These are phyloP conservation scores for Tenthredo notha DNA, from an alignment of 2,888 invertebrate species.

Conservation along the genomic window DNA sequence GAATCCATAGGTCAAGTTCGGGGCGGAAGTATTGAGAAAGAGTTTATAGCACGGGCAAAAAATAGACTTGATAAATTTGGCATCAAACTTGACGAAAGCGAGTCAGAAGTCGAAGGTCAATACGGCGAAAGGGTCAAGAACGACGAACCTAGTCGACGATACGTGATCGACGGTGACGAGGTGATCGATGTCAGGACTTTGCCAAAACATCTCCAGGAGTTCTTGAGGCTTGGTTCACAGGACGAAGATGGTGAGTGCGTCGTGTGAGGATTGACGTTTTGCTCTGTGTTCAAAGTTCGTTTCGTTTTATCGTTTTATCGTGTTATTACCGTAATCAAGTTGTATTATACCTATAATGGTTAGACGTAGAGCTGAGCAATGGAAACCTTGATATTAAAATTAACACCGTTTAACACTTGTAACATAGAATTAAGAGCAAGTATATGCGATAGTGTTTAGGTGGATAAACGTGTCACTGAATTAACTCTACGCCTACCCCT, in stretches of 20 bases:
- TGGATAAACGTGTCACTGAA: neutral
- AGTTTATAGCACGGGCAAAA: constrained; percentile 89
- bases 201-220: constrained; percentile 90
- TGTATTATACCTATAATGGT: constrained; percentile 5
- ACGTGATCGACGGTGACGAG: constrained; percentile 84
- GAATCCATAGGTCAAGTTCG: constrained; percentile 47
- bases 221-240: constrained; percentile 83
- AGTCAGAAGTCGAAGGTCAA: constrained; percentile 80
- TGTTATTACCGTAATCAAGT: constrained; percentile 8
- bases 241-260: constrained; percentile 79
- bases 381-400: constrained; percentile 26
- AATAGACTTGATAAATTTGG: constrained; percentile 86
- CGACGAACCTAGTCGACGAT: constrained; percentile 80
- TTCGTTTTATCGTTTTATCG: constrained; percentile 47
- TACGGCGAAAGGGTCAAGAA: constrained; percentile 73
- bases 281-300: constrained; percentile 52
- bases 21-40: constrained; percentile 83
- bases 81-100: constrained; percentile 84
- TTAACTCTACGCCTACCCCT: neutral
- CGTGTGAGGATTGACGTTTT: constrained; percentile 49
- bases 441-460: neutral
- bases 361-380: constrained; percentile 1
- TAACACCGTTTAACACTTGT: constrained; percentile 31
- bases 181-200: constrained; percentile 83
- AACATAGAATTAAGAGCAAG: constrained; percentile 1